Evolutionary conservation across 2,113 vertebrate species (phyloP), one percentile per base, ranked within the genome.

Genomic region (Mormoops blainvillei): DNA sequence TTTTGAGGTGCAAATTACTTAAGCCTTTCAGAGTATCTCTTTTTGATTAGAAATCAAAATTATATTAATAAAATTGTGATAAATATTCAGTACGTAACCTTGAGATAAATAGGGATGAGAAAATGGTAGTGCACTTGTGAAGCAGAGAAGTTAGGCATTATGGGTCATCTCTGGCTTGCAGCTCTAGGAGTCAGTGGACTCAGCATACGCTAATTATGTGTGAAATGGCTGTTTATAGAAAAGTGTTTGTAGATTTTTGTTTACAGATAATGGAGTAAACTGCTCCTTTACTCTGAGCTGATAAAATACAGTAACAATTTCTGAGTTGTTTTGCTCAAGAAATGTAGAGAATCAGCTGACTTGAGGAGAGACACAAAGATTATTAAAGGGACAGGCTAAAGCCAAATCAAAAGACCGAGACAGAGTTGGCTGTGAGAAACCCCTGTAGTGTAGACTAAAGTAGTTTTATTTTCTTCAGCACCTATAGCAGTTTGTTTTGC

Each of bases 241-340:
- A 94, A 80, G 28, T 43, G 13, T 86, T 33, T 84, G 19, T 45
- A 85, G 74, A 14, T 43, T 87, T 92, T 56, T 68, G 12, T 61
- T 87, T 56, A 56, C n/a, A 38, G 52, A 3, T 76, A 63, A 61
- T 70, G 61, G 36, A 50, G 31, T 71, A 6, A 71, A 41, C 67
- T 73, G 38, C 7, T 78, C 18, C 58, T 92, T 70, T 86, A 73
- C 28, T 87, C 41, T 71, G 20, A 65, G 76, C 43, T 77, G 83
- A 58, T 61, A 82, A 73, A 91, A 63, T 61, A 76, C 26, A 93
- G 18, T 74, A 58, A 85, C 80, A 50, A 68, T 41, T 78, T 68
- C 52, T 50, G 67, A 88, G 14, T 65, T 94, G 15, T 90, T 94
- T 96, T 95, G 68, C 61, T 95, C 43, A 56, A 70, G 48, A 78